Percentiles rank a stretch among this genome's conserved stretches.
phyloP scores from a whole-genome alignment of 2,113 vertebrate species.

The Scartelaos histophorus region DNA sequence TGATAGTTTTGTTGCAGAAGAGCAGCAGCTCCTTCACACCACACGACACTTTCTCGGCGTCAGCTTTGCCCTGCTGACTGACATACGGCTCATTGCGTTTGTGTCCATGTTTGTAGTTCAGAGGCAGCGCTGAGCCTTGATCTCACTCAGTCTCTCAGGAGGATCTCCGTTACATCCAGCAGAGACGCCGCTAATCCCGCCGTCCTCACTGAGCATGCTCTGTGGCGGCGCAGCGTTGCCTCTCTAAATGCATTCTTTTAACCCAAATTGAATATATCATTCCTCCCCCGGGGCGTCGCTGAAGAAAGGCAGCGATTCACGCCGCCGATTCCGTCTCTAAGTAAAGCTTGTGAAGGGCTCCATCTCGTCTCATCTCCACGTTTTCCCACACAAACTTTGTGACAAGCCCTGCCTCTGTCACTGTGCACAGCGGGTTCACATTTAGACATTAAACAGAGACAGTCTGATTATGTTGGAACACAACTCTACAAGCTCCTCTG shows the following conservation, averaged over 20 bases:
- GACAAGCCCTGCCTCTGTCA: slow-evolving; percentile 6
- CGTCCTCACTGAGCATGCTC: slow-evolving; percentile 34
- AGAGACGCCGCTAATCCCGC: slow-evolving; percentile 42
- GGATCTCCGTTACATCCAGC: slow-evolving; percentile 52
- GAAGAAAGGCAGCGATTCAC: slow-evolving; percentile 51
- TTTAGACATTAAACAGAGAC: neutral
- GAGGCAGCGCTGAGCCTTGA: slow-evolving; percentile 31
- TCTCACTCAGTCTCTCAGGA: slow-evolving; percentile 30
- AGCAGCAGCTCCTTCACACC: neutral
- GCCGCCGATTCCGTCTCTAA: slow-evolving; percentile 33
- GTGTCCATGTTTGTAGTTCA: slow-evolving; percentile 38
- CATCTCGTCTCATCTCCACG: slow-evolving; percentile 32
- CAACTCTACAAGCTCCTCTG: neutral
- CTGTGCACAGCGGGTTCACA: slow-evolving; percentile 3
- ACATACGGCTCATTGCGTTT: slow-evolving; percentile 19
- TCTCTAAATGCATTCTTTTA: slow-evolving; percentile 64
- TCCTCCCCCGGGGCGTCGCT: slow-evolving; percentile 49
- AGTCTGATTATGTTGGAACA: neutral
- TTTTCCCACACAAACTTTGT: slow-evolving; percentile 18
- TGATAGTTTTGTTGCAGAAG: neutral
- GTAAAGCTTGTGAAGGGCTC: slow-evolving; percentile 44
- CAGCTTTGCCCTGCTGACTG: slow-evolving; percentile 22
- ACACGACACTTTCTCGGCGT: neutral
- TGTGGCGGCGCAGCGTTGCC: slow-evolving; percentile 34
- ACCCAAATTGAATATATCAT: slow-evolving; percentile 64